Evolutionary conservation across 2,888 invertebrate genomes (phyloP).

Genomic region (Mactromeris polynyma): DNA sequence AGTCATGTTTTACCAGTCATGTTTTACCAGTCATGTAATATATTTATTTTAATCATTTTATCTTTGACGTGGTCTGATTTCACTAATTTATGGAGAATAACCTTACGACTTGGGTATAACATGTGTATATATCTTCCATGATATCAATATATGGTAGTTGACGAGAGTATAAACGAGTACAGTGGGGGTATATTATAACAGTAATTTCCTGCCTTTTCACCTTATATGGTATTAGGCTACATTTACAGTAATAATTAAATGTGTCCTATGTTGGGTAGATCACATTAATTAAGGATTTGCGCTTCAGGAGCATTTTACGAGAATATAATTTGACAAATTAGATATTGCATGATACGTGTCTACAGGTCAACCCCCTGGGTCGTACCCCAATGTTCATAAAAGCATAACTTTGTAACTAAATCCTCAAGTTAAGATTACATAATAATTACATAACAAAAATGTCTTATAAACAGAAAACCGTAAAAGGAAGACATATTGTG

Average conservation of each 20-base stretch:
- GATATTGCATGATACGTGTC: conserved; percentile 30
- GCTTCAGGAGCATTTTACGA: conserved; percentile 53
- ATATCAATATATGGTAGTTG: not conserved
- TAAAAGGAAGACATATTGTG: not conserved
- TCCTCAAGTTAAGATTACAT: not conserved
- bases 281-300: conserved; percentile 50
- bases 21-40: too few species aligned
- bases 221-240: conserved; percentile 5
- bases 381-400: not conserved
- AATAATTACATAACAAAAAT: not conserved
- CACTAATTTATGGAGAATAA: too few species aligned
- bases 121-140: too few species aligned
- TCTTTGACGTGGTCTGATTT: too few species aligned
- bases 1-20: too few species aligned
- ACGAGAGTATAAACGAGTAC: not conserved
- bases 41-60: too few species aligned
- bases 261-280: not conserved
- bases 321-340: conserved; percentile 70
- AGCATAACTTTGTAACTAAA: conserved; percentile 8
- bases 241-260: not conserved
- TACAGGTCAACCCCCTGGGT: not conserved
- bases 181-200: not conserved
- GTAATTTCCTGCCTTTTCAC: not conserved
- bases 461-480: not conserved
- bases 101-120: too few species aligned